Conservation (phyloP, 2,797 vertebrate species). For the Glyptemys insculpta region DNA sequence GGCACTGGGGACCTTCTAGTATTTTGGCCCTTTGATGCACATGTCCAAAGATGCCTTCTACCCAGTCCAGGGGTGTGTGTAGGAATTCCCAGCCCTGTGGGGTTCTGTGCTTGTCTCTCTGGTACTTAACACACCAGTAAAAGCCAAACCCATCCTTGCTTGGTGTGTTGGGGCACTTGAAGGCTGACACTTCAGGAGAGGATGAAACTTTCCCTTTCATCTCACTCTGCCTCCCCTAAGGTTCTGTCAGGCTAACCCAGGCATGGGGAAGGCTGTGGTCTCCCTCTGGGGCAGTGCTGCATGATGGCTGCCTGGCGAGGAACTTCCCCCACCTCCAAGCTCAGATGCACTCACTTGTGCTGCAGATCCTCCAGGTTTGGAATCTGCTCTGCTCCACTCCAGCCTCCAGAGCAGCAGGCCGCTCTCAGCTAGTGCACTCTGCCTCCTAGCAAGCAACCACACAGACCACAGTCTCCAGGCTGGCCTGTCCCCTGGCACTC, state of each 20-base stretch:
- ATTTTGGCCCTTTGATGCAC: background rate
- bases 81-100: background rate
- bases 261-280: background rate
- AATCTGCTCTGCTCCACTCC: background rate
- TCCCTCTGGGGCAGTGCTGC: background rate
- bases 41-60: background rate
- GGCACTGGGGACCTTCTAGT: rapidly evolving
- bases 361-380: background rate
- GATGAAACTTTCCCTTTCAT: background rate
- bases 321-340: background rate
- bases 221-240: too few species aligned
- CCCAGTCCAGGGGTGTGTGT: background rate
- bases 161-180: background rate
- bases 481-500: background rate
- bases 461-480: background rate
- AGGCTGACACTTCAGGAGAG: slow-evolving; percentile 10
- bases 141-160: background rate
- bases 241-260: background rate
- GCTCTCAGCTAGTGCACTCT: background rate
- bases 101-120: background rate
- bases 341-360: background rate
- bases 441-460: background rate
- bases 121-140: background rate
- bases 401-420: background rate
- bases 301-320: background rate